phyloP scores from a whole-genome alignment of 2,113 vertebrate genomes.

The Cavia aperea region DNA sequence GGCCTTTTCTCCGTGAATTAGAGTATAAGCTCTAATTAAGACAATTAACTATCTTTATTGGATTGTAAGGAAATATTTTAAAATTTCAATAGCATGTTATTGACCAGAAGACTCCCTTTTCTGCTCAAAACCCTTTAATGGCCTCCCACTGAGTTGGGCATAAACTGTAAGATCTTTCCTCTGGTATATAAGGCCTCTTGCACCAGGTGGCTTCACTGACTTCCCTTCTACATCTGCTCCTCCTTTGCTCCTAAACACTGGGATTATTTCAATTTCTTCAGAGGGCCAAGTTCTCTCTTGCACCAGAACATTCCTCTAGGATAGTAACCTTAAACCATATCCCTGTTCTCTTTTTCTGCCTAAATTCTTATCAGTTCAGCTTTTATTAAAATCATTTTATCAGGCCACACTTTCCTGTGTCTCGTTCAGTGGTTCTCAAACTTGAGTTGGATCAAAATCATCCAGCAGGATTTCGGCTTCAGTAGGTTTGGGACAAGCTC shows the following conservation, averaged over 20 bases:
- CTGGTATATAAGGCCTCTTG: neutral
- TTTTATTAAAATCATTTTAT: neutral
- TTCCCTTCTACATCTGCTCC: neutral
- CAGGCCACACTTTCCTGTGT: neutral
- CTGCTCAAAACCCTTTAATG: slow-evolving; percentile 25
- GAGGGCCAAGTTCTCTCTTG: neutral
- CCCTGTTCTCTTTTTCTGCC: neutral
- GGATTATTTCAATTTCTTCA: neutral
- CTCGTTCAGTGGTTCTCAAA: neutral
- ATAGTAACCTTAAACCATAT: neutral
- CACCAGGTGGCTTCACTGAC: neutral
- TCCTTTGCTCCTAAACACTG: neutral
- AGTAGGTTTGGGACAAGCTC: neutral
- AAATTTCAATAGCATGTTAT: slow-evolving; percentile 58
- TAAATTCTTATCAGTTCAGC: neutral
- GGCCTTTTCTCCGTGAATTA: slow-evolving; percentile 26
- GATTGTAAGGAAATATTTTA: slow-evolving; percentile 54
- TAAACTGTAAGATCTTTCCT: neutral
- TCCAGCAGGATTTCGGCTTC: neutral
- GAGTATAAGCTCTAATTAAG: slow-evolving; percentile 53
- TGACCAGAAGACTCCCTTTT: slow-evolving; percentile 47
- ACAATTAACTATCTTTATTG: slow-evolving; percentile 58
- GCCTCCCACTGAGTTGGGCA: slow-evolving; percentile 1
- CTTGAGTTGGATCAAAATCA: neutral
- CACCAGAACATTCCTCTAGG: neutral